Conservation (phyloP, 2,888 invertebrate species). For the Pemphredon lugubris region DNA sequence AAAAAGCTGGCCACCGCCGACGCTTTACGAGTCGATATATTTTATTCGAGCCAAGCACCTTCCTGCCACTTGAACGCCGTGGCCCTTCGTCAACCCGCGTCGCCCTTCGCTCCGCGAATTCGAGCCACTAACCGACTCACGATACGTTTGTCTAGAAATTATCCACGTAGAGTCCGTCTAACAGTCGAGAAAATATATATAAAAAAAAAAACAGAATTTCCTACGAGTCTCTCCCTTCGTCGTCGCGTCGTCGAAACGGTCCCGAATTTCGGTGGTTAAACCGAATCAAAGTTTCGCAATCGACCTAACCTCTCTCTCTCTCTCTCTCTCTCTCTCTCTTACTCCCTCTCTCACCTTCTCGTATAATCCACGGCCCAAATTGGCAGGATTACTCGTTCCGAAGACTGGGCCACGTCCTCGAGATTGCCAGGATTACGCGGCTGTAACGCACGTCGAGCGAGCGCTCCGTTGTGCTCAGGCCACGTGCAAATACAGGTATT, state of each 20-base stretch:
- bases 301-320: neutral
- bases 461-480: slow-evolving; percentile 28
- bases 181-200: no score
- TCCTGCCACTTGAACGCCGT: slow-evolving; percentile 29
- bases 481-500: slow-evolving; percentile 66
- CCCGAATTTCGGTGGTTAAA: no score
- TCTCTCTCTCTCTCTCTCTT: neutral
- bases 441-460: slow-evolving; percentile 63
- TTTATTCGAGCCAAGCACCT: slow-evolving; percentile 52
- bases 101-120: no score
- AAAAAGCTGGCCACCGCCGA: slow-evolving; percentile 52
- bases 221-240: neutral
- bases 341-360: slow-evolving; percentile 7
- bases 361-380: slow-evolving; percentile 73
- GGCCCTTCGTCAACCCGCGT: no score
- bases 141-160: no score
- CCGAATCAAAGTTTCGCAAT: neutral
- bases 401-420: slow-evolving; percentile 75
- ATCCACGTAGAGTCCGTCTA: no score
- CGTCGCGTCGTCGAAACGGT: neutral
- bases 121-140: no score
- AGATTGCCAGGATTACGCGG: slow-evolving; percentile 78
- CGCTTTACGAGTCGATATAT: slow-evolving; percentile 67
- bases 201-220: no score
- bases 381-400: slow-evolving; percentile 76